Percentiles rank a stretch among this genome's conserved stretches.
Conservation (phyloP, 2,113 vertebrate genomes). For the Struthidea cinerea region DNA sequence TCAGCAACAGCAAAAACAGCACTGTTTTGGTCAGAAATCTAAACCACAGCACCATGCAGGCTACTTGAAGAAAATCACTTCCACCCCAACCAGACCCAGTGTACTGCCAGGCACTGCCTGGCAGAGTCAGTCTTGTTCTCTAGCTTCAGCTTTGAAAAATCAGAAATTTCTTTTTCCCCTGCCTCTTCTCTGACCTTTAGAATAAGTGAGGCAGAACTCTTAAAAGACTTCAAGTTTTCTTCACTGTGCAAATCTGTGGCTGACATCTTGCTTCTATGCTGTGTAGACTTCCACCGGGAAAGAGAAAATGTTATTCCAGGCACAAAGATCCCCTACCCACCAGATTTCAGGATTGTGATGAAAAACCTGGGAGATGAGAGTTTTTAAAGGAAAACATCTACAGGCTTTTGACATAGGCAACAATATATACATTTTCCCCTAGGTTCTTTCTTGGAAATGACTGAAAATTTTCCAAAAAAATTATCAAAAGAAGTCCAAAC, state of each 20-base stretch:
- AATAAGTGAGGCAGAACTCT: neutral
- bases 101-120: neutral
- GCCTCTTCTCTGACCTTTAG: neutral
- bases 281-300: neutral
- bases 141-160: neutral
- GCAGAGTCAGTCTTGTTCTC: neutral
- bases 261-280: neutral
- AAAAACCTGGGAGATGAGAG: neutral
- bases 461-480: slow-evolving; percentile 12
- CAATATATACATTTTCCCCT: slow-evolving; percentile 35
- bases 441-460: slow-evolving; percentile 36
- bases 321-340: neutral
- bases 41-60: neutral
- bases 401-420: neutral
- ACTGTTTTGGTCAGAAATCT: neutral
- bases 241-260: neutral
- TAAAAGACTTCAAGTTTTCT: neutral
- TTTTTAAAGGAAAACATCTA: neutral
- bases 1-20: neutral
- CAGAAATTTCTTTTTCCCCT: neutral
- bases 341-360: neutral
- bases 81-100: neutral
- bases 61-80: neutral
- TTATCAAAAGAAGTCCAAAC: slow-evolving; percentile 20
- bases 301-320: neutral